phyloP scores from a whole-genome alignment of 1,140 invertebrate species.

The Choristoneura fumiferana region DNA sequence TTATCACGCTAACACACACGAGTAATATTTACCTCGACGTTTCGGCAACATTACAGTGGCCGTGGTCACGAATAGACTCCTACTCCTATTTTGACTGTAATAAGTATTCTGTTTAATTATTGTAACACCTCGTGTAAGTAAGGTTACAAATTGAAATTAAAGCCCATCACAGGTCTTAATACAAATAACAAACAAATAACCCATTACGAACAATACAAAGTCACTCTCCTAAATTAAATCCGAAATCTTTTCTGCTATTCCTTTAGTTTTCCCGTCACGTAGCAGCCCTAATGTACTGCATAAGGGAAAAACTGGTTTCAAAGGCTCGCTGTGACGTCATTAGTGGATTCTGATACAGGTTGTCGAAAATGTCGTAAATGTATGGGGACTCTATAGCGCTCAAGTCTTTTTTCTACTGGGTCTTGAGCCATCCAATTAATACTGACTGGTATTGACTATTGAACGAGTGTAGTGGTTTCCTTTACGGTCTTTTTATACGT shows the following conservation, averaged over 20 bases:
- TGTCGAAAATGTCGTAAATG: not conserved
- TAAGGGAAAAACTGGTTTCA: constrained; percentile 16
- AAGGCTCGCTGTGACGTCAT: constrained; percentile 12
- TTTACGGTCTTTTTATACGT: constrained; percentile 6
- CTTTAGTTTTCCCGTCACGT: constrained; percentile 8
- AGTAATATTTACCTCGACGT: too few relatives aligned
- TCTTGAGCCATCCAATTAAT: constrained; percentile 12
- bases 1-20: too few relatives aligned
- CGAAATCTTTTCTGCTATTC: not conserved
- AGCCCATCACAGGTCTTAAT: too few relatives aligned
- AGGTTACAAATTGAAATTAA: too few relatives aligned
- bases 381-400: not conserved
- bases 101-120: too few relatives aligned
- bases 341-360: constrained; percentile 5
- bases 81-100: too few relatives aligned
- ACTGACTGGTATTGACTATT: constrained; percentile 5
- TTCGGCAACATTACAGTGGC: too few relatives aligned
- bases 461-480: constrained; percentile 6
- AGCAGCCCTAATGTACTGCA: constrained; percentile 12
- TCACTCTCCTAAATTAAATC: not conserved
- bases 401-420: not conserved
- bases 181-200: too few relatives aligned
- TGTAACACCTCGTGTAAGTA: too few relatives aligned
- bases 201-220: too few relatives aligned
- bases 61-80: too few relatives aligned